phyloP scores from a whole-genome alignment of 2,113 vertebrate species.

The Rutilus rutilus region DNA sequence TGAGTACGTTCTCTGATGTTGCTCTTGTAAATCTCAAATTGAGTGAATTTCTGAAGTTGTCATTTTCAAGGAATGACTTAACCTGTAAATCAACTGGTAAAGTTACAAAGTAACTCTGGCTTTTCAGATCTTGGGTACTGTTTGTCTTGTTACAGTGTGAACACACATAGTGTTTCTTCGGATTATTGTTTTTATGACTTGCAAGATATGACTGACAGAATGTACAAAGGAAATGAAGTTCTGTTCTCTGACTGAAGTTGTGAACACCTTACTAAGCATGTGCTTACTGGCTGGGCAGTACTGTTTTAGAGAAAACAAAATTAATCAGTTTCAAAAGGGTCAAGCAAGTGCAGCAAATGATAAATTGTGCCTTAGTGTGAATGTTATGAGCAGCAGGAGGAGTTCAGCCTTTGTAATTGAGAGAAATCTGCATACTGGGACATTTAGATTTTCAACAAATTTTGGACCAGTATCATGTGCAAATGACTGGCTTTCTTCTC shows the following conservation, averaged over 20 bases:
- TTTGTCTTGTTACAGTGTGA: conserved; percentile 19
- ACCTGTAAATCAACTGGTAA: conserved; percentile 13
- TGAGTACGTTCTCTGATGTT: conserved; percentile 8
- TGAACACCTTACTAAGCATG: background rate
- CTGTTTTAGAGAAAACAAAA: background rate
- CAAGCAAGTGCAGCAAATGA: background rate
- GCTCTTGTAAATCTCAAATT: conserved; percentile 19
- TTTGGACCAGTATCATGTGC: background rate
- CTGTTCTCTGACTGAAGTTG: conserved; percentile 28
- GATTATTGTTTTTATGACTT: conserved; percentile 16
- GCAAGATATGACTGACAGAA: conserved; percentile 16
- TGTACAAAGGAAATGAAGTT: conserved; percentile 6
- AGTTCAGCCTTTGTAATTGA: conserved; percentile 10
- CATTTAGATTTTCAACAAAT: background rate
- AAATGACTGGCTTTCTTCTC: background rate
- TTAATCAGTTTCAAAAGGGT: background rate
- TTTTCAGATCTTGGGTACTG: conserved; percentile 7
- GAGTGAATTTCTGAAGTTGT: conserved; percentile 8
- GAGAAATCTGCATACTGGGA: background rate
- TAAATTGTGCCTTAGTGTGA: background rate
- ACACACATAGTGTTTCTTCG: conserved; percentile 11
- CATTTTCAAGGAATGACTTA: conserved; percentile 9
- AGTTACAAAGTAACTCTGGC: conserved; percentile 32
- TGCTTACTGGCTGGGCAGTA: conserved; percentile 15
- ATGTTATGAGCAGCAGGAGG: background rate